These are phyloP conservation scores for Campoletis raptor DNA, from an alignment of 2,888 invertebrate species.

Conservation along the genomic window DNA sequence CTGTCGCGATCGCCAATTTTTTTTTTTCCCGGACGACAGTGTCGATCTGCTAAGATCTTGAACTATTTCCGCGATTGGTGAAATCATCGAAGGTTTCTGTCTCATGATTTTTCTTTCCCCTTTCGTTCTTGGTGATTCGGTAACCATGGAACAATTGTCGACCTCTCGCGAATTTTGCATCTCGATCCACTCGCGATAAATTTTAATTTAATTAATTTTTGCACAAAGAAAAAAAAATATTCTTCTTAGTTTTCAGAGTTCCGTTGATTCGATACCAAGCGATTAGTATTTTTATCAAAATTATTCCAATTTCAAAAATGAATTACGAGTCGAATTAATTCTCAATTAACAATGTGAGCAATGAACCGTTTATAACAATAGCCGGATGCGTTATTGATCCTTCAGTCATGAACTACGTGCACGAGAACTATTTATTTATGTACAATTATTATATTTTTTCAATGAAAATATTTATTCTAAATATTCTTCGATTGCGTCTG, in stretches of 20 bases:
- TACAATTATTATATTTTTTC: background rate
- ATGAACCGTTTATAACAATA: background rate
- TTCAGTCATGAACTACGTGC: constrained; percentile 30
- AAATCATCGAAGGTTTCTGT: constrained; percentile 56
- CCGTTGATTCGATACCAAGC: background rate
- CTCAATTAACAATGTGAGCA: background rate
- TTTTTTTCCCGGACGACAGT: constrained; percentile 68
- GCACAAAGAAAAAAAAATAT: background rate
- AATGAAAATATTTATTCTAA: background rate
- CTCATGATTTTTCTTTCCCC: constrained; percentile 48
- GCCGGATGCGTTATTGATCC: constrained; percentile 9
- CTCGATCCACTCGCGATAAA: background rate
- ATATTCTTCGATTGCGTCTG: background rate
- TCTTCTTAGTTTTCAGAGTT: background rate
- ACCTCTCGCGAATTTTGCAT: constrained; percentile 49
- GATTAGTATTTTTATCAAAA: background rate
- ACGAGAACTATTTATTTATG: background rate
- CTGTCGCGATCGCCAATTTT: background rate
- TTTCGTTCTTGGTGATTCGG: constrained; percentile 38
- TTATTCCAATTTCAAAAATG: background rate
- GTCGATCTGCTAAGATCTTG: constrained; percentile 74
- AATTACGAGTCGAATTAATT: background rate
- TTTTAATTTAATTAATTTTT: background rate
- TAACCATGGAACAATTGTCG: constrained; percentile 28
- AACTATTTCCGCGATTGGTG: constrained; percentile 77